Evolutionary conservation across 2,113 vertebrate genomes (phyloP).

Genomic region (Copsychus sechellarum): DNA sequence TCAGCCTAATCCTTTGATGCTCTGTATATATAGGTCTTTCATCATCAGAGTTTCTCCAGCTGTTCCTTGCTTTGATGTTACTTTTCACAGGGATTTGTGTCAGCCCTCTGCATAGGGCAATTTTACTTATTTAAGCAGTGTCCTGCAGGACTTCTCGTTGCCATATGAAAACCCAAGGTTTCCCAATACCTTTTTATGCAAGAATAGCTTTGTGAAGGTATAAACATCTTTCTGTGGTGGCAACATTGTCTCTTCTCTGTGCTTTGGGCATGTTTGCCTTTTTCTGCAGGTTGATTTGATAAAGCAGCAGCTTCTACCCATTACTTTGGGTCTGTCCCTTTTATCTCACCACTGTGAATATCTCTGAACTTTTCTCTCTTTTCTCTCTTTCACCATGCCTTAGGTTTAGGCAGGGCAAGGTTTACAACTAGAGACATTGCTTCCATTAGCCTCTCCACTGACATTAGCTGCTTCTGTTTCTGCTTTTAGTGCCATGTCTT

Average conservation of each 20-base stretch:
- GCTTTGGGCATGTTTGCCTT: background rate
- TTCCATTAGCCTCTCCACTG: background rate
- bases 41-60: constrained; percentile 3
- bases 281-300: background rate
- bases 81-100: constrained; percentile 11
- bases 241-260: background rate
- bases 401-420: background rate
- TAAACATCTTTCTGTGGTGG: background rate
- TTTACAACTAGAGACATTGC: background rate
- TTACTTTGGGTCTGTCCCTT: background rate
- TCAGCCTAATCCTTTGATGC: constrained; percentile 49
- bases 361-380: background rate
- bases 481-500: background rate
- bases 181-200: background rate
- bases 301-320: background rate
- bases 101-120: constrained; percentile 16
- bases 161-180: background rate
- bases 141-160: background rate
- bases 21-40: background rate
- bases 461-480: background rate
- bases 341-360: background rate
- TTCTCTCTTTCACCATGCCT: background rate
- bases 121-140: constrained; percentile 10
- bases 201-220: background rate
- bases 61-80: constrained; percentile 12